Base-by-base conservation (phyloP, 23 tunicate species). In the Trididemnum nubilum region DNA sequence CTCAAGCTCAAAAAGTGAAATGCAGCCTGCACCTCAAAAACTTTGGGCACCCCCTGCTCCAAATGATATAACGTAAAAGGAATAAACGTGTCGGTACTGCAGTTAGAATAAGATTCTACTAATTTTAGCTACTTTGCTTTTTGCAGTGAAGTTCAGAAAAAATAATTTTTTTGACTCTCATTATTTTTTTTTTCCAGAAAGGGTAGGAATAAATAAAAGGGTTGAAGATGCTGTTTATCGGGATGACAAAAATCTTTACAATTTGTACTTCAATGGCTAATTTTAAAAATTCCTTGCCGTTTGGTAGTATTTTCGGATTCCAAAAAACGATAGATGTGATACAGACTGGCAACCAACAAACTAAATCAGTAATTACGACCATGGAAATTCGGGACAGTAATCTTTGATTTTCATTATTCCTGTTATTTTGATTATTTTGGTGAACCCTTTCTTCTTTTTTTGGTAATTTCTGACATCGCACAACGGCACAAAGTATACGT, bases 171-270 rank as follows among this genome's bases (percentile, higher is more conserved):
- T n/a, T 61, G 69, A 61, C 24, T 61, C 69, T 19, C 69, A 15
- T 61, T 9, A 22, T 9, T 4, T 9, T 9, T 19, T 25, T 22
- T 61, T 61, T 61, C 74, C 74, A 69, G 9, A 34, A 33, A 7
- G 2, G 36, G 38, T 32, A 33, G 3, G 38, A 69, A n/a, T 69
- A 69, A 30, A 69, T 69, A n/a, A 27, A 69, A 30, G 74, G 74
- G 32, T 69, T 69, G n/a, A 29, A 34, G n/a, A 34, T 34, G 38
- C 74, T 69, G n/a, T 69, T 69, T 3, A 69, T 32, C 9, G 74
- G 37, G 2, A 69, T 69, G 2, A 69, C n/a, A 69, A 31, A 69
- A 34, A 69, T 15, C 37, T 5, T 7, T 5, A 69, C 32, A 3
- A n/a, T 30, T 69, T 33, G 74, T 9, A 69, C 29, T 5, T 34